A percentile compares a stretch with the other conserved stretches of the same genome.
Conservation (phyloP, 1,140 invertebrate species). For the Drosophila rufa region DNA sequence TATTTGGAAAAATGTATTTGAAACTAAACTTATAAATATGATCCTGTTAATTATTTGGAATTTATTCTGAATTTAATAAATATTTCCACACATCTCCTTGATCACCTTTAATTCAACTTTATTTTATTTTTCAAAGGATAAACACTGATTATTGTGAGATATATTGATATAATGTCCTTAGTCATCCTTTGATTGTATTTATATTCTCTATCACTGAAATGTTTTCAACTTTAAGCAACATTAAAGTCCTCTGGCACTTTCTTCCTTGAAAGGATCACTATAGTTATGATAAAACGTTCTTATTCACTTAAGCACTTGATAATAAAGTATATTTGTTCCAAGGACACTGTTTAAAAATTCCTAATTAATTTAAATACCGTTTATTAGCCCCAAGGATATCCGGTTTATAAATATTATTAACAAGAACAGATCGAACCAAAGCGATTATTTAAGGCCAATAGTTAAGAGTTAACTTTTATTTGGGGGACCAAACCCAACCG, state of each 20-base stretch:
- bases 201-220: neutral
- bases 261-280: neutral
- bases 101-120: neutral
- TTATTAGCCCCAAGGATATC: slow-evolving; percentile 39
- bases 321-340: neutral
- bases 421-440: slow-evolving; percentile 8
- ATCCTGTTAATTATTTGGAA: neutral
- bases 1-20: neutral
- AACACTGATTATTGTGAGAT: neutral
- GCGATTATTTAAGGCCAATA: slow-evolving; percentile 6
- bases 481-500: slow-evolving; percentile 67
- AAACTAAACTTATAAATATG: neutral
- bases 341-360: neutral
- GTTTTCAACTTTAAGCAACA: too few relatives aligned
- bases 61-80: neutral
- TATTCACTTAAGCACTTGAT: neutral
- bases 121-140: neutral
- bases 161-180: neutral
- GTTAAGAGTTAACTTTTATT: slow-evolving; percentile 2
- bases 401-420: neutral
- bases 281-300: neutral
- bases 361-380: slow-evolving; percentile 15
- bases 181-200: neutral
- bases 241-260: neutral
- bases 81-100: neutral